Percentiles rank a stretch among this genome's conserved stretches.
Evolutionary conservation across 2,888 invertebrate species (phyloP).

Genomic region (Thalpophila matura): DNA sequence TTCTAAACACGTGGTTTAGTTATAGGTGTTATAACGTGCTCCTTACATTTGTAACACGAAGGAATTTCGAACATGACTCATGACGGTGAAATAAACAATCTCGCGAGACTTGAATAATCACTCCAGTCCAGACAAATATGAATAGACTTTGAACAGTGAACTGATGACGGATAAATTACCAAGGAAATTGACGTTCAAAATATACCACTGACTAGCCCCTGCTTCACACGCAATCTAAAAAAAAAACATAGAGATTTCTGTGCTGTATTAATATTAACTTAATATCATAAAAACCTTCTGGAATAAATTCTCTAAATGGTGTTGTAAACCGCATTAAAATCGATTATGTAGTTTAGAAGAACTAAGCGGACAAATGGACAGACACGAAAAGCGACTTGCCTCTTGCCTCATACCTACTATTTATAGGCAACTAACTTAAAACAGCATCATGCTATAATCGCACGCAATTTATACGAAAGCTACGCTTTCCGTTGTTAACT

Average conservation of each 20-base stretch:
- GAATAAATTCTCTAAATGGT: too few relatives aligned
- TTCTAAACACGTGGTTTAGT: slow-evolving; percentile 47
- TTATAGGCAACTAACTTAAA: slow-evolving; percentile 28
- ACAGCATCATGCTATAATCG: slow-evolving; percentile 44
- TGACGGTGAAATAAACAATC: slow-evolving; percentile 49
- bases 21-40: slow-evolving; percentile 20
- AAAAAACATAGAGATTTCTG: too few relatives aligned
- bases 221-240: too few relatives aligned
- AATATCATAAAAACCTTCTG: too few relatives aligned
- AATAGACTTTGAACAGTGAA: slow-evolving; percentile 39
- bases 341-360: too few relatives aligned
- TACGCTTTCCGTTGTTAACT: slow-evolving; percentile 5
- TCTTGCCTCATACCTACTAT: too few relatives aligned
- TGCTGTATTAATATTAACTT: too few relatives aligned
- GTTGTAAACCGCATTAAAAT: too few relatives aligned
- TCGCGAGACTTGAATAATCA: slow-evolving; percentile 35
- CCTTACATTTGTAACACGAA: slow-evolving; percentile 15
- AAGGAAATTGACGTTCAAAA: slow-evolving; percentile 14
- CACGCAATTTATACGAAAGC: slow-evolving; percentile 36
- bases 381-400: too few relatives aligned
- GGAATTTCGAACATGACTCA: slow-evolving; percentile 59
- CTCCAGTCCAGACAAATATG: slow-evolving; percentile 33
- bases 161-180: slow-evolving; percentile 37
- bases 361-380: too few relatives aligned
- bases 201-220: slow-evolving; percentile 4